Base-by-base conservation (phyloP, 1,140 invertebrate genomes). In the Lasioglossum baleicum region DNA sequence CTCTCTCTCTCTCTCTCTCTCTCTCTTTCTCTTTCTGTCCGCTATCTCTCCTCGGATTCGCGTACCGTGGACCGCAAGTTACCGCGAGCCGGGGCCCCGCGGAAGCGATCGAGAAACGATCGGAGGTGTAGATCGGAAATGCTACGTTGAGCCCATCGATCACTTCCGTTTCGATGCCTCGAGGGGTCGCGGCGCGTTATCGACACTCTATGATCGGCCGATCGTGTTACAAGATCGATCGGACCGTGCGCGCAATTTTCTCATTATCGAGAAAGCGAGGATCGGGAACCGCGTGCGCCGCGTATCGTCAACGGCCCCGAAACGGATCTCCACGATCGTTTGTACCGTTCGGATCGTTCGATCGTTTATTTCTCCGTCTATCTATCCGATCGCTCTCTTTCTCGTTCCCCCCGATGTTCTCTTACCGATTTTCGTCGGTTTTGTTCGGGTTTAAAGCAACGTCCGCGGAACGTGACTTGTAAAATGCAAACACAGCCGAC, bases 171-270 rank as follows among this genome's bases (percentile, higher is more conserved):
- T 13, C 69, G 48, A 73, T 73, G 61, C 61, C 76, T 66, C 76
- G 60, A 11, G 76, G 35, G 26, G 35, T 13, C 61, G 70, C 51
- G 48, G 20, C 61, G 70, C 61, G 48, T 79, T 79, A 79, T 79
- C 76, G 76, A 78, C 76, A 35, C 60, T 66, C 76, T 73, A 66
- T 65, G 76, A 79, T 79, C 76, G 76, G 48, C 20, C 69, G 76
- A 79, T 79, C 76, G 76, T 65, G 76, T 79, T 79, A 79, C 76
- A 79, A 79, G 76, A 79, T 65, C 76, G 76, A 79, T 79, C 76
- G 76, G 58, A 65, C 61, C 76, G 48, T 26, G 26, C 76, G 61
- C 22, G 15, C 76, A 73, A 79, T 79, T 79, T 79, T 79, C 76
- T 79, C 76, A 79, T 79, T 79, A 79, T 79, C 70, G 75, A 53